phyloP scores from a whole-genome alignment of 2,113 vertebrate species.

The Saguinus midas region DNA sequence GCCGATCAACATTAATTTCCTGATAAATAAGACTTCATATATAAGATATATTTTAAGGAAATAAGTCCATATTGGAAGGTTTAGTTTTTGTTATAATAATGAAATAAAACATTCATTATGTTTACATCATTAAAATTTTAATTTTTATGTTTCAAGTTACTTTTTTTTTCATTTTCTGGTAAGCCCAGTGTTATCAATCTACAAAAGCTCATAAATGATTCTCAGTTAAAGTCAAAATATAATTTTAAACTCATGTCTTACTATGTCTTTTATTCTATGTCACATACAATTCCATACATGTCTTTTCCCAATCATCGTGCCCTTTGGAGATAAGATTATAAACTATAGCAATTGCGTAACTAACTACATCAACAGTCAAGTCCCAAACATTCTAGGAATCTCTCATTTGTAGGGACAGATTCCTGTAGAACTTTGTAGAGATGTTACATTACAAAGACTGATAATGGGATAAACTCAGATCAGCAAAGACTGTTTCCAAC shows the following conservation, averaged over 20 bases:
- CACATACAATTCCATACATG: not conserved
- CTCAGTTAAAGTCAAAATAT: not conserved
- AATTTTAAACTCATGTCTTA: not conserved
- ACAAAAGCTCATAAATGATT: not conserved
- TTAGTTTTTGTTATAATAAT: not conserved
- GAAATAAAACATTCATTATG: not conserved
- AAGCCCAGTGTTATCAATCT: not conserved
- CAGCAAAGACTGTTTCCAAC: not conserved
- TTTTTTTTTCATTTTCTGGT: slow-evolving; percentile 5
- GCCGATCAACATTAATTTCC: not conserved
- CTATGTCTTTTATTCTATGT: not conserved
- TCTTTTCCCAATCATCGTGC: not conserved
- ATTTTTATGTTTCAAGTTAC: not conserved
- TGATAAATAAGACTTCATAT: not conserved
- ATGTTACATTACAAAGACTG: not conserved
- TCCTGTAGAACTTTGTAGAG: not conserved
- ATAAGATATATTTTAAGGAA: slow-evolving; percentile 3
- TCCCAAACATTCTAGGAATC: not conserved
- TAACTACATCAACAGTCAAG: not conserved
- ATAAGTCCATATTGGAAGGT: not conserved
- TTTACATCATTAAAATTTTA: not conserved
- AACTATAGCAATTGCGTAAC: not conserved
- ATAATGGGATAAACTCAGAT: not conserved
- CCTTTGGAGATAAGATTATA: not conserved
- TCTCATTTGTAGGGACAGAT: not conserved